Base-by-base conservation (phyloP, 2,797 vertebrate genomes). In the Cryptoprocta ferox region DNA sequence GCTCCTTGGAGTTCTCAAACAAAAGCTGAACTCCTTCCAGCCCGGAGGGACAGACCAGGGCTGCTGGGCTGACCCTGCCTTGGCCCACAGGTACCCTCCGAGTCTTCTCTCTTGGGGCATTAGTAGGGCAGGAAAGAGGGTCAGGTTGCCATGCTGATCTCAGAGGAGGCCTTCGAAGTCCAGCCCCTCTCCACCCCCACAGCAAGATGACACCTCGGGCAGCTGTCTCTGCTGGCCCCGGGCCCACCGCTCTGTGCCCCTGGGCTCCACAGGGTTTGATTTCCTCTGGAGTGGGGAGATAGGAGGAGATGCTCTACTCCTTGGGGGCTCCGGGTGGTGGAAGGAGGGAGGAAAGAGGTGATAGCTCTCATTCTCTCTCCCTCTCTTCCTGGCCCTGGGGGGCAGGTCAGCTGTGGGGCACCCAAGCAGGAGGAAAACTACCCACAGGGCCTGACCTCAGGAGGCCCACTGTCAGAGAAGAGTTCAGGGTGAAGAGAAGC, bases 121-220 rank as follows among this genome's bases (percentile, higher is more conserved):
- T 35, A 59, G 30, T 50, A 70, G 53, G 73, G 28, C 45, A 66
- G 21, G 82, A 90, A 79, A 86, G 84, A 71, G 88, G 50, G 59
- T 97, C 82, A 9, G 76, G 53, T 97, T 95, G 86, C 88, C 45
- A 14, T 0, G 2, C 2, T 28, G 14, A 39, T 93, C 90, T 86
- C 94, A 85, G 79, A 88, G 37, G 84, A 50, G 45, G 59, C 96
- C 93, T 92, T 87, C 79, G 71, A 95, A 91, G 75, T 91, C 70
- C 88, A 86, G 75, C 71, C 86, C 68, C n/a, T 93, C 76, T 79
- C 85, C 61, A 78, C 66, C 78, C 80, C 50, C 10, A 13, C 7
- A 45, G 97, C 80, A 97, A 97, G 96, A 92, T 80, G 97, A 97
- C 95, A 97, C 97, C 81, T 18, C 53, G 13, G 56, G 59, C 97